Evolutionary conservation across 2,888 invertebrate genomes (phyloP).

Genomic region (Nomada ferruginata): DNA sequence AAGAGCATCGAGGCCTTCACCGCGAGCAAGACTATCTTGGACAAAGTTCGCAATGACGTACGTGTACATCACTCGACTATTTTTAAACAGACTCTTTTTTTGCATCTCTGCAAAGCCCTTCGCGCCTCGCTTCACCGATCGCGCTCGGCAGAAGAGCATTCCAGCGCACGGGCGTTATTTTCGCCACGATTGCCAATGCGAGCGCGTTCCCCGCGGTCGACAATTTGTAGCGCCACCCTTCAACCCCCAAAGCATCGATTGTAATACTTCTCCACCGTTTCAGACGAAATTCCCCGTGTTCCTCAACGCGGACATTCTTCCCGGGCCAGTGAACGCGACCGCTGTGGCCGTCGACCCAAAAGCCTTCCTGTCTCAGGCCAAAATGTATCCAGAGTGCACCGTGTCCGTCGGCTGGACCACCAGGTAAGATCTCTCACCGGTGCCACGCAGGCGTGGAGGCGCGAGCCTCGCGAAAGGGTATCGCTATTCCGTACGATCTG

Average conservation of each 20-base stretch:
- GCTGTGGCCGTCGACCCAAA: constrained; percentile 87
- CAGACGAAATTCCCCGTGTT: constrained; percentile 91
- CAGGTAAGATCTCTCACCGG: constrained; percentile 80
- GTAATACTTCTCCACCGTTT: constrained; percentile 37
- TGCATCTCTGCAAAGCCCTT: constrained; percentile 18
- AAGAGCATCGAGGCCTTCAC: constrained; percentile 91
- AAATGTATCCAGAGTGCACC: constrained; percentile 87
- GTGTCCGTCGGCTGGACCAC: constrained; percentile 96
- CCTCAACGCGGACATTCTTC: constrained; percentile 94
- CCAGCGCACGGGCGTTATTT: constrained; percentile 15
- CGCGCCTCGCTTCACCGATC: constrained; percentile 29
- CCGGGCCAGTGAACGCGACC: constrained; percentile 89
- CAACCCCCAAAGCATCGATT: background rate
- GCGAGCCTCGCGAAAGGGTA: too few species aligned
- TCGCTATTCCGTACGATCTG: background rate
- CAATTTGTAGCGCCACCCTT: background rate
- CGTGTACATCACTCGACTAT: constrained; percentile 51
- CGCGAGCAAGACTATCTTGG: constrained; percentile 85
- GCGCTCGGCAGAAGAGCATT: constrained; percentile 17
- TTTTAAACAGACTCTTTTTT: constrained; percentile 24
- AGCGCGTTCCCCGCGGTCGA: background rate
- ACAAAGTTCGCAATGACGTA: constrained; percentile 82
- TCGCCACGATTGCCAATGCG: constrained; percentile 8
- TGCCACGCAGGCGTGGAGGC: too few species aligned
- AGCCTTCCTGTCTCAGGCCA: constrained; percentile 87